Conservation (phyloP, 2,113 vertebrate genomes). For the Antechinus flavipes region DNA sequence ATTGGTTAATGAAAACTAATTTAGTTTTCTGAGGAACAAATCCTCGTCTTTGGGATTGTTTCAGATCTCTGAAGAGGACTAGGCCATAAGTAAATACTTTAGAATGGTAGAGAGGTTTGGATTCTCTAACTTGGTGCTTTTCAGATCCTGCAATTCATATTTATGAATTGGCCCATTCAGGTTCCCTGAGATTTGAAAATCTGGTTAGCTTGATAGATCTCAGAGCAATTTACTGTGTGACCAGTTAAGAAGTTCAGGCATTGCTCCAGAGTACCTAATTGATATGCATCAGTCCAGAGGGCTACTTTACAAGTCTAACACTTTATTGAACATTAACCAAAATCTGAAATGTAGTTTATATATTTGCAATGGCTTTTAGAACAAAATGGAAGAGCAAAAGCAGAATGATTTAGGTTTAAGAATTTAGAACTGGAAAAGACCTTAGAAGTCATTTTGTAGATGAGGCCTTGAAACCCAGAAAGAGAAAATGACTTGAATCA, state of each 20-base stretch:
- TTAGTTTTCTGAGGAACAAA: neutral
- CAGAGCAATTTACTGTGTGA: neutral
- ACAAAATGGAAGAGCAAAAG: neutral
- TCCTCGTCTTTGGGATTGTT: neutral
- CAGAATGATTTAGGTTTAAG: neutral
- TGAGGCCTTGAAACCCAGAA: neutral
- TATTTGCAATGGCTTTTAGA: conserved; percentile 34
- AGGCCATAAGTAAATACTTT: neutral
- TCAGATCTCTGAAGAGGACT: neutral
- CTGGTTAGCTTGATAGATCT: neutral
- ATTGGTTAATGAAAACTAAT: neutral
- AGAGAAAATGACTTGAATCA: neutral
- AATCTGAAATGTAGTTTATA: conserved; percentile 17
- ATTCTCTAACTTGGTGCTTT: neutral
- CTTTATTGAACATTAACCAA: neutral
- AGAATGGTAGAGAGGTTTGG: neutral
- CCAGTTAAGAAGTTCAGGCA: neutral
- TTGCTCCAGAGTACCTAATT: neutral
- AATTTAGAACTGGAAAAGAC: neutral
- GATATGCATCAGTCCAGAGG: neutral
- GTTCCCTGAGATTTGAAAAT: neutral
- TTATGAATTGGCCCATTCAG: neutral
- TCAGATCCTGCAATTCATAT: neutral
- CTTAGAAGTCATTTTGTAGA: neutral
- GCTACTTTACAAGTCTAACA: neutral